Base-by-base conservation (phyloP, 2,888 invertebrate species). In the Cremastinae sp. region DNA sequence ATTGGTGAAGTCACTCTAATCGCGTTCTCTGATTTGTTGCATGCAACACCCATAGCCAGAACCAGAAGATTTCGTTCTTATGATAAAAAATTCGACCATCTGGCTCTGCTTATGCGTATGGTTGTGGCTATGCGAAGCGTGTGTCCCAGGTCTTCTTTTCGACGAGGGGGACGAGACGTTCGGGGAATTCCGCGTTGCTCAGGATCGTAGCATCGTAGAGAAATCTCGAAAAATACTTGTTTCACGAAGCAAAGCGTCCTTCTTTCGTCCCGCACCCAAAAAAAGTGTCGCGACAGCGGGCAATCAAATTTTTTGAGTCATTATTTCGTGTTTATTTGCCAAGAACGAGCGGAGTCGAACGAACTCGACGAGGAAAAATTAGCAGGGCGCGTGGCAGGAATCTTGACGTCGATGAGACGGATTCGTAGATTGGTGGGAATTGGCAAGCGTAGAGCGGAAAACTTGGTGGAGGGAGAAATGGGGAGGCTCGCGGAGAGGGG, bases 401-500 rank as follows among this genome's bases (percentile, higher is more conserved):
- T 16, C n/a, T 10, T 8, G 10, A 54, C 64, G 64, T 22, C 34
- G 3, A 38, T 64, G 71, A 10, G 14, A 10, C 22, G 7, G 22
- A 12, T 28, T 1, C 41, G 12, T 45, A 56, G 54, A 38, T 1
- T 34, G 28, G 14, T 71, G 54, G 53, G 62, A 64, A 68, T 53
- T 75, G 70, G 43, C 61, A 45, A 61, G 76, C 61, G 80, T 64
- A 54, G 53, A 72, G 43, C 28, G 45, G 20, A 51, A 68, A 49
- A 65, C 12, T 28, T 14, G 12, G 51, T 36, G 61, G 69, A 70
- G 59, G 20, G 28, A 45, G 62, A 61, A 70, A 53, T 20, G 7
- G 51, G n/a, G 73, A 74, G 74, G 45, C 28, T 22, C 49, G 56
- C 45, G 56, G 49, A 41, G 66, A 62, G 47, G 65, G 79, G 82